Evolutionary conservation across 2,888 invertebrate species (phyloP), one percentile per base, ranked within the genome.

Genomic region (Gandaritis pyraliata): DNA sequence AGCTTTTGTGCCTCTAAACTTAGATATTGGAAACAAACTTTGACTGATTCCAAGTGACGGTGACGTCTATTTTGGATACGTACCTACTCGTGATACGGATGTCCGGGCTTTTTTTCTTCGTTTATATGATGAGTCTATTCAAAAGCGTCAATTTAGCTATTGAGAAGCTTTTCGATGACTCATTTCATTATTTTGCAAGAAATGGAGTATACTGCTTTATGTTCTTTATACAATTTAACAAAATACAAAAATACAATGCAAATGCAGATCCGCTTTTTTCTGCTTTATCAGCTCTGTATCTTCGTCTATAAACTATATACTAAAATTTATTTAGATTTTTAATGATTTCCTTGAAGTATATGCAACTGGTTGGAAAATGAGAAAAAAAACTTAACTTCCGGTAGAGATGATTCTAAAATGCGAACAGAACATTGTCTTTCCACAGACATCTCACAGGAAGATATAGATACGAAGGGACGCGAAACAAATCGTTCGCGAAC

Each of bases 401-500:
- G n/a, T 30, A 58, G 53, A 58, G 23, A 56, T 56, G 45, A 45
- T 63, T 36, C 38, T 30, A 45, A 49, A 54, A 55, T 36, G 48
- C 47, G 52, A 45, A 52, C 30, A 30, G 61, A 41, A 46, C 53
- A 54, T 61, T 65, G 60, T 61, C 58, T 65, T 33, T 48, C 30
- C 58, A 36, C 49, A 56, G 39, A 64, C 55, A 59, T 64, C 64
- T 61, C 64, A 55, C 65, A 68, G 66, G 65, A 70, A 68, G 68
- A 70, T 62, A 70, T 62, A 70, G 68, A 65, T 62, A 66, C 66
- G 65, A 56, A 87, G 88, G 84, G 88, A 88, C 87, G 84, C 84
- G 86, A 87, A 91, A 91, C 89, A 91, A 92, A 92, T 92, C 82
- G 91, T 88, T 86, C 86, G 74, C 74, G 78, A 77, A 83, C 91